Base-by-base conservation (phyloP, 2,797 vertebrate species). In the Characodon lateralis region DNA sequence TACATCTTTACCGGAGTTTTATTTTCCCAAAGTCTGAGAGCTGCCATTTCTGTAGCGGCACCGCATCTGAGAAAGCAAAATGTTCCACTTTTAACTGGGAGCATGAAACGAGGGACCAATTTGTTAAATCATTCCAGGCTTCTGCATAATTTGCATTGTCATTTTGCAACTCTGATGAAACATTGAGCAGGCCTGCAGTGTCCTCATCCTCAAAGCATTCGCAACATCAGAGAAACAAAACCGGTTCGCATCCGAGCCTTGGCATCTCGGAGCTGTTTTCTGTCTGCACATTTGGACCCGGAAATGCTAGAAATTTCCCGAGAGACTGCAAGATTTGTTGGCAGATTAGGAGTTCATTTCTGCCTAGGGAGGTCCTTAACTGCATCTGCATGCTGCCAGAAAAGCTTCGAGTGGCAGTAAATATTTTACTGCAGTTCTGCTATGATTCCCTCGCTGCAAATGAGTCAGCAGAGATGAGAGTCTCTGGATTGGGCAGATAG, bases 401-500 rank as follows among this genome's bases (percentile, higher is more conserved):
- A 79, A 75, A 79, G 71, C 71, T 82, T 26, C 71, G 68, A 77
- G 73, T 83, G 55, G 71, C 78, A 72, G 73, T 87, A 85, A 88
- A 86, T 77, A 78, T 83, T 84, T 87, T 63, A 77, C 78, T 87
- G 87, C 88, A 89, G 86, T 78, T 78, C 63, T 82, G 77, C 78
- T 83, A 28, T 58, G 24, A 76, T 55, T 85, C 83, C 28, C 79
- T 76, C 58, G 77, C 82, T 73, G 84, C 24, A 55, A 85, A 89
- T 91, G 90, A 92, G 87, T 93, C 85, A 91, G 85, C 88, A 88
- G 70, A 74, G 84, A 79, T 72, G 73, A 53, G 58, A 66, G 79
- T 75, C 78, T 68, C 39, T 79, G 76, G 53, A 66, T 75, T 72
- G 28, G 78, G n/a, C 72, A 55, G 78, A 81, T 79, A 72, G 50